Base-by-base conservation (phyloP, 2,113 vertebrate genomes). In the Nesospiza acunhae region DNA sequence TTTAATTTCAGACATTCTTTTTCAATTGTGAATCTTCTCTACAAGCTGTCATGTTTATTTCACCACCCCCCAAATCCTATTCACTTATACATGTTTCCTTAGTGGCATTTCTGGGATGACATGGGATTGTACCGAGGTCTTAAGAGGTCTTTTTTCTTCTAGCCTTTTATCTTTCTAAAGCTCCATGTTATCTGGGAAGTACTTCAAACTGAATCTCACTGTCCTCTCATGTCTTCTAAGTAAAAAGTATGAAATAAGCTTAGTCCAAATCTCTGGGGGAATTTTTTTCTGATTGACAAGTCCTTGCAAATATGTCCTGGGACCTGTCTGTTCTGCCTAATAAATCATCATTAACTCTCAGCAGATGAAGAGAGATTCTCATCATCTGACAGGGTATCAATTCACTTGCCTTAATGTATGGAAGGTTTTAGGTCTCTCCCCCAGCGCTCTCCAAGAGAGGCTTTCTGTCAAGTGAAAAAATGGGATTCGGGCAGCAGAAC, bases 391-490 rank as follows among this genome's bases (percentile, higher is more conserved):
- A 92, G 88, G 52, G 58, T 89, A 96, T 96, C 96, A 96, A 89
- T 96, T 94, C 75, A 46, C 73, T 90, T 78, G 58, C 86, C 76
- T 89, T 96, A 95, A 96, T 93, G 90, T 92, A 68, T 82, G 84
- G 27, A 72, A 95, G 83, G 76, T 53, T 94, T 94, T 53, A 84
- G 83, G 92, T 87, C 4, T 91, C 49, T 92, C 49, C 73, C 87
- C 85, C 83, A 87, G 77, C 16, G 33, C 33, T 69, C 69, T 96
- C 53, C 74, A 64, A 22, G 56, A 93, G 80, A 86, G 49, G 56
- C 26, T 86, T 95, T 96, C 93, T 97, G 83, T 97, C 92, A 97
- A 95, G 86, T 79, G 69, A 28, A 96, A 75, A 96, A 94, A 96
- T 92, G 90, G 90, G 76, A 92, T 73, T 66, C 1, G 2, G 86